Conservation (phyloP, 1,140 invertebrate species). For the Drosophila navojoa region DNA sequence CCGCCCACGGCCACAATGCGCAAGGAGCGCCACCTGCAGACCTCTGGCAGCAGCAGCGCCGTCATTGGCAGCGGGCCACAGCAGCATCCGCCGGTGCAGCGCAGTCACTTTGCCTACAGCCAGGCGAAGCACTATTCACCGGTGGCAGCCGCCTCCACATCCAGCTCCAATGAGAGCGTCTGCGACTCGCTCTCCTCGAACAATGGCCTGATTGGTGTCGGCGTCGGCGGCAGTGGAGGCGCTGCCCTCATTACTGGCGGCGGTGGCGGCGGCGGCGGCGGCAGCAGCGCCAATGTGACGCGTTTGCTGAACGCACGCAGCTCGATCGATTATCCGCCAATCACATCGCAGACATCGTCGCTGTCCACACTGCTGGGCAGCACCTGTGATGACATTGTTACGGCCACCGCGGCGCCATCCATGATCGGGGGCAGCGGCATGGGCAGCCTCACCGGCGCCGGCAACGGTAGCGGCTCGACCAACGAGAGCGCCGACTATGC, state of each 20-base stretch:
- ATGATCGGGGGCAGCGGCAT: conserved; percentile 55
- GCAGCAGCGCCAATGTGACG: conserved; percentile 46
- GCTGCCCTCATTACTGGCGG: conserved; percentile 12
- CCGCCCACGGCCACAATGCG: conserved; percentile 70
- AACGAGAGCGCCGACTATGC: conserved; percentile 71
- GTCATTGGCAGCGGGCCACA: conserved; percentile 49
- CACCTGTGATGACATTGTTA: conserved; percentile 78
- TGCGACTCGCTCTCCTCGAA: conserved; percentile 86
- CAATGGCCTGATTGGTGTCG: conserved; percentile 66
- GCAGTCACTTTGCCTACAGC: conserved; percentile 66
- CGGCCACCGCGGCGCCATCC: conserved; percentile 66
- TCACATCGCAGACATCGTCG: conserved; percentile 65
- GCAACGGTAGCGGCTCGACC: conserved; percentile 62
- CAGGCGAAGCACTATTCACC: conserved; percentile 74
- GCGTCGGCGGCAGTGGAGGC: conserved; percentile 20
- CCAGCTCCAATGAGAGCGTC: conserved; percentile 90
- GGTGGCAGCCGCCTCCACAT: conserved; percentile 84
- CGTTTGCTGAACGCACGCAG: conserved; percentile 50
- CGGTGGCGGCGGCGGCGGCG: conserved; percentile 34
- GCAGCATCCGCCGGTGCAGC: conserved; percentile 77
- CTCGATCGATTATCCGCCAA: conserved; percentile 66
- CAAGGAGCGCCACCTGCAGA: conserved; percentile 64
- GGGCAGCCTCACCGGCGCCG: conserved; percentile 55
- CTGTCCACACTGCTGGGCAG: conserved; percentile 67
- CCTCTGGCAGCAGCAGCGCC: conserved; percentile 32